These are phyloP conservation scores for Cryptomyrus ogoouensis DNA, from an alignment of 2,113 vertebrate species.

Conservation along the genomic window DNA sequence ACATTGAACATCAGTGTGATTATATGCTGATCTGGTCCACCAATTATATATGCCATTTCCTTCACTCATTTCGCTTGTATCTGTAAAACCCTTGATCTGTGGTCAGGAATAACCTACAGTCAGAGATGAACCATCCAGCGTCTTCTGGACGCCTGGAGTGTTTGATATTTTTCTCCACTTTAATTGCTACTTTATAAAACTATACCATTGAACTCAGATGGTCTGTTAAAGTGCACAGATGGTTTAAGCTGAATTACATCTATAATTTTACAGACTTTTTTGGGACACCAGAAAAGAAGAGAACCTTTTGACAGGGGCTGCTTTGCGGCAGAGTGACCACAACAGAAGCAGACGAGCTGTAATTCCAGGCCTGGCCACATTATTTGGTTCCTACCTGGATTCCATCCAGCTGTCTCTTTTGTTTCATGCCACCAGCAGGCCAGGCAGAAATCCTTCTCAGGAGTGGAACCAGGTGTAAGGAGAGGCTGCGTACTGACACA, in stretches of 20 bases:
- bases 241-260: conserved; percentile 46
- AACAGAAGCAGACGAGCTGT: conserved; percentile 42
- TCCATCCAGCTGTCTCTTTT: background rate
- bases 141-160: conserved; percentile 45
- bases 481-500: background rate
- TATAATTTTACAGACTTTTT: conserved; percentile 58
- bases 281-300: conserved; percentile 49
- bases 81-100: background rate
- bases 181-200: conserved; percentile 55
- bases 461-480: background rate
- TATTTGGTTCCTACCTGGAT: conserved; percentile 49
- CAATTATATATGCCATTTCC: background rate
- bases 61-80: background rate
- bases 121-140: background rate
- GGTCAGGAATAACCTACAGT: background rate
- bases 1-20: background rate
- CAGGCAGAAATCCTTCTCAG: background rate
- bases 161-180: conserved; percentile 54
- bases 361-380: conserved; percentile 57
- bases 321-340: conserved; percentile 39
- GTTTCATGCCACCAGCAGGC: background rate
- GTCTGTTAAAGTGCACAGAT: conserved; percentile 48
- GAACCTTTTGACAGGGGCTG: conserved; percentile 39
- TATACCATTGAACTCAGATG: conserved; percentile 41
- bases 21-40: background rate